These are phyloP conservation scores for Hipposideros armiger DNA, from an alignment of 2,113 vertebrate genomes.

Conservation along the genomic window DNA sequence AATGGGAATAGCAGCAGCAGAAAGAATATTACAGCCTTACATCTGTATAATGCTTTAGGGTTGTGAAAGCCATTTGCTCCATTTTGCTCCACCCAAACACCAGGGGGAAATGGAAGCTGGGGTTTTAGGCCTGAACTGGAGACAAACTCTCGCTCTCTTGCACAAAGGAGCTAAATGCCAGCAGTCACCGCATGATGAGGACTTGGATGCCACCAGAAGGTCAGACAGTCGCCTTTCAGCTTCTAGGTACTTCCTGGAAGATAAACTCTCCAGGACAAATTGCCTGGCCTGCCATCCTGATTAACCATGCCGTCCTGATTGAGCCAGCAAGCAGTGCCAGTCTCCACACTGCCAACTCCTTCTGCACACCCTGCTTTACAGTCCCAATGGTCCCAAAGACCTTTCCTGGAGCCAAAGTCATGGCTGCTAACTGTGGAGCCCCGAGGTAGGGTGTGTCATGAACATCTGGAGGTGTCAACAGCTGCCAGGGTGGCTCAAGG, in stretches of 20 bases:
- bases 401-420: slow-evolving; percentile 65
- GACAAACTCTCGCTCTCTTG: slow-evolving; percentile 46
- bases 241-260: slow-evolving; percentile 64
- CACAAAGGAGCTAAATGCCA: slow-evolving; percentile 27
- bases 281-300: slow-evolving; percentile 51
- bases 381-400: slow-evolving; percentile 62
- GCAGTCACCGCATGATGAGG: neutral
- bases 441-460: slow-evolving; percentile 49
- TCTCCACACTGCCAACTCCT: slow-evolving; percentile 48
- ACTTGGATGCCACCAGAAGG: slow-evolving; percentile 23
- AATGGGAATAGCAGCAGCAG: slow-evolving; percentile 79
- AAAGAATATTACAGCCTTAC: slow-evolving; percentile 73
- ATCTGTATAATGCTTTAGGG: slow-evolving; percentile 81
- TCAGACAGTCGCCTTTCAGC: slow-evolving; percentile 48
- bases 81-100: slow-evolving; percentile 73
- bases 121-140: slow-evolving; percentile 54
- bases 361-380: slow-evolving; percentile 63
- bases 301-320: neutral
- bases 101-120: slow-evolving; percentile 64
- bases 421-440: slow-evolving; percentile 42
- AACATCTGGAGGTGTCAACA: slow-evolving; percentile 69
- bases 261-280: slow-evolving; percentile 65
- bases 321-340: slow-evolving; percentile 53
- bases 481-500: slow-evolving; percentile 51
- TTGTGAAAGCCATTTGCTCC: slow-evolving; percentile 75